Conservation (phyloP, 2,797 vertebrate genomes). For the Novumbra hubbsi region DNA sequence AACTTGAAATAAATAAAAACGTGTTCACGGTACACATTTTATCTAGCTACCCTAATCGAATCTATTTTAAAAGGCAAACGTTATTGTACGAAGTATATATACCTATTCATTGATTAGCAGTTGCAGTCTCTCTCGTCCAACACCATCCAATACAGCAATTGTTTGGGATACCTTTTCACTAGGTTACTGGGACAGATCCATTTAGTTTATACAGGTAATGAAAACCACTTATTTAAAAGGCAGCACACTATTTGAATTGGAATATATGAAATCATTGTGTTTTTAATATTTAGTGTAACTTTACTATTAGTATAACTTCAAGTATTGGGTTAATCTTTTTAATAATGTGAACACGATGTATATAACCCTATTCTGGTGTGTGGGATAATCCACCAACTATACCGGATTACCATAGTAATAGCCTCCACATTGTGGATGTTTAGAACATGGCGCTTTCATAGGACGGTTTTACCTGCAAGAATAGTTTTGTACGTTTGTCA, state of each 20-base stretch:
- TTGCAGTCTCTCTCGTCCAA: neutral
- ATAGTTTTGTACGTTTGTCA: neutral
- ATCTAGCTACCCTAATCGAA: neutral
- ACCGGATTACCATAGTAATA: slow-evolving; percentile 41
- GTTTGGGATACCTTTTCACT: neutral
- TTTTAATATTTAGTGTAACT: neutral
- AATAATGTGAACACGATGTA: neutral
- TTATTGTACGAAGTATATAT: neutral
- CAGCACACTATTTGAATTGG: neutral
- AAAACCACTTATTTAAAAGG: neutral
- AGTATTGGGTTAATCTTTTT: neutral
- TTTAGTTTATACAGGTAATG: neutral
- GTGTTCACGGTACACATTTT: neutral
- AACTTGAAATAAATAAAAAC: no score
- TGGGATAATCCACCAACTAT: slow-evolving; percentile 32
- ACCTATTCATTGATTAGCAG: neutral
- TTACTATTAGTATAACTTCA: neutral
- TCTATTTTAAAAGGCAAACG: no score
- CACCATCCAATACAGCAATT: no score
- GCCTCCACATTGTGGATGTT: neutral
- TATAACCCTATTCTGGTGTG: slow-evolving; percentile 18
- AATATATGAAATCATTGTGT: neutral
- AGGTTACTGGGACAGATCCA: neutral
- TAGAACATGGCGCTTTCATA: neutral
- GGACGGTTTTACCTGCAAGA: neutral